phyloP scores from a whole-genome alignment of 2,888 invertebrate species.

The Lysandra coridon region DNA sequence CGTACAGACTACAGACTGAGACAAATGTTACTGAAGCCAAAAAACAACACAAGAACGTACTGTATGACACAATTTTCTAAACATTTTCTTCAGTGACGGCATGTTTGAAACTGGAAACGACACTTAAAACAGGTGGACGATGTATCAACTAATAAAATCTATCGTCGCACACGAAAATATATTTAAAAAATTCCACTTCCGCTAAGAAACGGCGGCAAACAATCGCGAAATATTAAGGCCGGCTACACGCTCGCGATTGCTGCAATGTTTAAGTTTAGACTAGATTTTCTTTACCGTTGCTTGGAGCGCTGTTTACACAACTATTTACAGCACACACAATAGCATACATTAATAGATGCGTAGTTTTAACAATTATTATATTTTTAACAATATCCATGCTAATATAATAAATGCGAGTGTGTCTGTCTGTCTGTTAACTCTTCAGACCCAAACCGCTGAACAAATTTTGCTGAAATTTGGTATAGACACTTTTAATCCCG shows the following conservation, averaged over 20 bases:
- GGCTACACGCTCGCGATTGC: conserved; percentile 32
- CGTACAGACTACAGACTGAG: too few relatives aligned
- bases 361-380: not conserved
- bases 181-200: conserved; percentile 57
- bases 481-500: too few relatives aligned
- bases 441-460: too few relatives aligned
- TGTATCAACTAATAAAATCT: conserved; percentile 46
- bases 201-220: conserved; percentile 49
- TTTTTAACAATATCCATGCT: too few relatives aligned
- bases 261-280: not conserved
- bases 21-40: not conserved
- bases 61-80: conserved; percentile 50
- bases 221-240: conserved; percentile 43
- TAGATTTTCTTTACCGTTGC: not conserved
- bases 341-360: not conserved
- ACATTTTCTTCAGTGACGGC: conserved; percentile 55
- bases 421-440: too few relatives aligned
- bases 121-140: conserved; percentile 15
- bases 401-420: too few relatives aligned
- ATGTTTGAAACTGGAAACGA: conserved; percentile 40
- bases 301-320: not conserved
- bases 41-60: conserved; percentile 40
- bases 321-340: not conserved
- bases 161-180: conserved; percentile 53
- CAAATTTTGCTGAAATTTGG: too few relatives aligned